These are phyloP conservation scores for Charaxes varanes DNA, from an alignment of 1,140 invertebrate genomes.

Conservation along the genomic window DNA sequence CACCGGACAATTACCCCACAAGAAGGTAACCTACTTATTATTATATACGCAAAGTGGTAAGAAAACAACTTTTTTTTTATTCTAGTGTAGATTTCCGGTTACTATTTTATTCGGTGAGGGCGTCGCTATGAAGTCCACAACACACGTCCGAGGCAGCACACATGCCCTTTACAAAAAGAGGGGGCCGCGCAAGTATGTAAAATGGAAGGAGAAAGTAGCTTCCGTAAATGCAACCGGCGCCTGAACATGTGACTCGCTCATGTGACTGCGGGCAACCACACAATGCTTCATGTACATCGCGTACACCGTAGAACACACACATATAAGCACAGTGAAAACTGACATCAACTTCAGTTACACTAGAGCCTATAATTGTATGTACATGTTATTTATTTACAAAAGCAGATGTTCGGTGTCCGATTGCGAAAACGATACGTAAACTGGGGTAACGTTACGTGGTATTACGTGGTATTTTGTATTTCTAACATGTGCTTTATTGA, in stretches of 20 bases:
- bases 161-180: constrained; percentile 26
- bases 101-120: too few species aligned
- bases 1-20: too few species aligned
- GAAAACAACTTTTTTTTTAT: too few species aligned
- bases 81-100: too few species aligned
- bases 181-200: constrained; percentile 27
- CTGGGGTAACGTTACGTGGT: constrained; percentile 41
- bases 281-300: constrained; percentile 24
- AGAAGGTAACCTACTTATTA: too few species aligned
- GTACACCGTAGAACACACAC: constrained; percentile 1
- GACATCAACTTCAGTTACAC: not conserved
- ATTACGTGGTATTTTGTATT: constrained; percentile 43
- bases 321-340: not conserved
- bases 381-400: not conserved
- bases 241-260: constrained; percentile 47
- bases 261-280: constrained; percentile 32
- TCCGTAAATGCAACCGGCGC: constrained; percentile 37
- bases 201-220: constrained; percentile 46
- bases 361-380: not conserved
- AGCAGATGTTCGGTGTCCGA: not conserved
- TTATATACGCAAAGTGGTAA: too few species aligned
- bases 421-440: constrained; percentile 40
- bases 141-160: too few species aligned
- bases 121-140: too few species aligned
- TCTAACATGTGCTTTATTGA: constrained; percentile 39